Conservation (phyloP, 2,113 vertebrate species). For the Callopanchax toddi region DNA sequence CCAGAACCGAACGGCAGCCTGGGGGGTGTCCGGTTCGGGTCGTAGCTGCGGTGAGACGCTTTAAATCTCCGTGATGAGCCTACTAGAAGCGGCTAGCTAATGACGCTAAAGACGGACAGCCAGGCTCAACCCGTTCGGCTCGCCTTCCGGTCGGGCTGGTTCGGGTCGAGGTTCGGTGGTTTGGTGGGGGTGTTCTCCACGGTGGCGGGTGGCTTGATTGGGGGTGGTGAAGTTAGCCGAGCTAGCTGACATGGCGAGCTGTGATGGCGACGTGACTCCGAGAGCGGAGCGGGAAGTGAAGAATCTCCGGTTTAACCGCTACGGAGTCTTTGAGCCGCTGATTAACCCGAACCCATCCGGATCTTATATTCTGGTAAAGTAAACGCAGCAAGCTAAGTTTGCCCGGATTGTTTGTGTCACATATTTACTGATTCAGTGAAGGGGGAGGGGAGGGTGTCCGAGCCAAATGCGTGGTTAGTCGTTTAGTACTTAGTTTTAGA, state of each 20-base stretch:
- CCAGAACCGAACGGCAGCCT: not conserved
- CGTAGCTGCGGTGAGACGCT: slow-evolving; percentile 21
- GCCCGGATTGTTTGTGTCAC: slow-evolving; percentile 34
- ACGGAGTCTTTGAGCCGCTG: not conserved
- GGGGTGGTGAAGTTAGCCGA: slow-evolving; percentile 54
- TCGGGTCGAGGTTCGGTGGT: not conserved
- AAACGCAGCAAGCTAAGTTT: slow-evolving; percentile 5
- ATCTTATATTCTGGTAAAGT: not conserved
- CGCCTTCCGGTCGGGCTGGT: not conserved
- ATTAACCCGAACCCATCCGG: not conserved
- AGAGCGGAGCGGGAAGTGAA: slow-evolving; percentile 79
- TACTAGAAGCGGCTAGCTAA: slow-evolving; percentile 66
- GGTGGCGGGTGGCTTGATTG: not conserved
- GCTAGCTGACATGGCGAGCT: slow-evolving; percentile 83
- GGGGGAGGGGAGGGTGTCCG: slow-evolving; percentile 47
- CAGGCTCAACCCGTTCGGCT: slow-evolving; percentile 13
- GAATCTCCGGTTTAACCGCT: slow-evolving; percentile 8
- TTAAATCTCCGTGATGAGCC: slow-evolving; percentile 69
- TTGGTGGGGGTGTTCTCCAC: not conserved
- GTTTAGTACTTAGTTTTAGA: too few relatives aligned
- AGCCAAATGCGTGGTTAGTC: slow-evolving; percentile 68
- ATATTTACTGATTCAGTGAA: slow-evolving; percentile 49
- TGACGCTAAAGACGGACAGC: slow-evolving; percentile 51
- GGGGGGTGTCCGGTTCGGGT: not conserved
- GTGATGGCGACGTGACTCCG: slow-evolving; percentile 93